Evolutionary conservation across 2,888 invertebrate genomes (phyloP).

Genomic region (Geophilus truncorum): DNA sequence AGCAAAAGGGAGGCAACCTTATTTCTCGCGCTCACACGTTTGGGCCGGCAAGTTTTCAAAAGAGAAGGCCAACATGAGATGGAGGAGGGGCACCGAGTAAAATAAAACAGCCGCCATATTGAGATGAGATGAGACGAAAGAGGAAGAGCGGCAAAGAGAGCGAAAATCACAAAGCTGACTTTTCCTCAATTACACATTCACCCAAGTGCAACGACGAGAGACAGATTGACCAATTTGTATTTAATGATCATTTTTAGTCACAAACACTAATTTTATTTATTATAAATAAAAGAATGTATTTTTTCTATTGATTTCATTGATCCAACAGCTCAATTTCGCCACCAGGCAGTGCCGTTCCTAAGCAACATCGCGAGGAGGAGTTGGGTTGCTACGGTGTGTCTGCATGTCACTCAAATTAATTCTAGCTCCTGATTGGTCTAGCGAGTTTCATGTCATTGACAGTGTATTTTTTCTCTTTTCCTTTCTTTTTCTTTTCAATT

Average conservation of each 20-base stretch:
- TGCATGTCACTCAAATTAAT: conserved; percentile 4
- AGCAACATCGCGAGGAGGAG: not conserved
- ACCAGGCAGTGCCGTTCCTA: not conserved
- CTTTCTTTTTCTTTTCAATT: conserved; percentile 5
- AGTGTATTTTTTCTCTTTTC: not conserved
- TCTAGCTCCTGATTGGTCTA: not conserved
- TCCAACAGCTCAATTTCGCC: not conserved
- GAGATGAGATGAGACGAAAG: not conserved
- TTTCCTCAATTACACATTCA: not conserved
- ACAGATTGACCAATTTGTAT: not conserved
- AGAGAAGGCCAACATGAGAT: not conserved
- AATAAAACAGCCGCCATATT: not conserved
- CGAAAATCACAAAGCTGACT: not conserved
- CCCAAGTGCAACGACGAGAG: not conserved
- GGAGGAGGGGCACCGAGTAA: not conserved
- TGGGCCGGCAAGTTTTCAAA: not conserved
- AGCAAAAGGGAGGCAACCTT: not conserved
- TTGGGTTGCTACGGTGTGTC: not conserved
- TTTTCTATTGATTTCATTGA: not conserved
- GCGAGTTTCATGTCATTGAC: conserved; percentile 14
- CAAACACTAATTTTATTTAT: no score
- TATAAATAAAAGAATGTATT: no score
- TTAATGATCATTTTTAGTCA: not conserved
- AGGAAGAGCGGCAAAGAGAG: not conserved
- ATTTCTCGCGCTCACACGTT: not conserved